A percentile compares a stretch with the other conserved stretches of the same genome.
phyloP scores from a whole-genome alignment of 2,888 invertebrate species.

The Cephalotes varians region DNA sequence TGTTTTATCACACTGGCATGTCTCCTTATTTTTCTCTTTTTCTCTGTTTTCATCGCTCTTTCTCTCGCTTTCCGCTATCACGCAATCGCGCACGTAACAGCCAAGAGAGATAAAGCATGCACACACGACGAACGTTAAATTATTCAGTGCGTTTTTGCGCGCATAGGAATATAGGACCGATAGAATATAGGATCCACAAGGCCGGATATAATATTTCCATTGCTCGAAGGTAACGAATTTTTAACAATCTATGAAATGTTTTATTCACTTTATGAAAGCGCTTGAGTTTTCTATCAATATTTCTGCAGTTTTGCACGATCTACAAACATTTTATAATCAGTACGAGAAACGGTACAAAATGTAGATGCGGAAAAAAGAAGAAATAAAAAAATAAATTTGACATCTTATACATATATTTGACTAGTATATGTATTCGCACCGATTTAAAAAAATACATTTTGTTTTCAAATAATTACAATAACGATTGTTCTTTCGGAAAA shows the following conservation, averaged over 20 bases:
- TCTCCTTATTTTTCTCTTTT: background rate
- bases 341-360: background rate
- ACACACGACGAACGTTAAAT: constrained; percentile 51
- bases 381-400: background rate
- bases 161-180: background rate
- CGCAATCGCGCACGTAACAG: constrained; percentile 44
- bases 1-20: constrained; percentile 15
- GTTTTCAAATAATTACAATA: background rate
- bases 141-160: constrained; percentile 53
- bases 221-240: constrained; percentile 3
- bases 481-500: background rate
- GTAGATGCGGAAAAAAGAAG: background rate
- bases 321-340: background rate
- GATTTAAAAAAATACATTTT: background rate
- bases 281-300: background rate
- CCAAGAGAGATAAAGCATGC: constrained; percentile 49
- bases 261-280: background rate
- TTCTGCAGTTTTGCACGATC: background rate
- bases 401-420: background rate
- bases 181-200: background rate
- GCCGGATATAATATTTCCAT: constrained; percentile 25
- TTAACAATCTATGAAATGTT: constrained; percentile 20
- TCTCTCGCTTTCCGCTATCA: background rate
- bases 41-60: background rate
- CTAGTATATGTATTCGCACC: background rate